phyloP scores from a whole-genome alignment of 2,888 invertebrate species.

The Platycnemis pennipes region DNA sequence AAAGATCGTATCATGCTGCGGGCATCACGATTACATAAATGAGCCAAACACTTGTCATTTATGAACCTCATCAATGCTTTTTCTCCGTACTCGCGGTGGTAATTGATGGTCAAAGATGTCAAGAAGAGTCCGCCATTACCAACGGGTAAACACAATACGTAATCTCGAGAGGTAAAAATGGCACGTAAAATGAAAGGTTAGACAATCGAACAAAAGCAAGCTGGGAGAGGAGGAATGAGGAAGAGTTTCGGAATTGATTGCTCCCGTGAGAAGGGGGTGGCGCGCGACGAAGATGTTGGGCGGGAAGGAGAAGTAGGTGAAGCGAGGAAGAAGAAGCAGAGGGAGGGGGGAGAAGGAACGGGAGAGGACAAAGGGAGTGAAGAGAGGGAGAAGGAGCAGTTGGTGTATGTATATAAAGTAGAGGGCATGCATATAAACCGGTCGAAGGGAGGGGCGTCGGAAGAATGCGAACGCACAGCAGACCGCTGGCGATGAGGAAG shows the following conservation, averaged over 20 bases:
- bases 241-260: neutral
- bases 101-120: neutral
- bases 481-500: neutral
- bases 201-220: neutral
- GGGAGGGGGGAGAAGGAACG: neutral
- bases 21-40: too few species aligned
- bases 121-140: neutral
- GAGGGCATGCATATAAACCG: neutral
- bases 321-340: neutral
- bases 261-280: neutral
- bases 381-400: neutral
- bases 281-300: neutral
- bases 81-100: neutral
- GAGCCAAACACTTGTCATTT: neutral
- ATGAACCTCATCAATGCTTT: neutral
- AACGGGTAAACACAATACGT: neutral
- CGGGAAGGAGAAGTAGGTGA: neutral
- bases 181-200: neutral
- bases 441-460: neutral
- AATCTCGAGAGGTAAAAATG: neutral
- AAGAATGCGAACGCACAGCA: neutral
- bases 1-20: too few species aligned
- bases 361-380: neutral
- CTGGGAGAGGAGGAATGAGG: neutral
- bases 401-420: neutral